phyloP scores from a whole-genome alignment of 2,797 vertebrate species.

The Clarias fuscus region DNA sequence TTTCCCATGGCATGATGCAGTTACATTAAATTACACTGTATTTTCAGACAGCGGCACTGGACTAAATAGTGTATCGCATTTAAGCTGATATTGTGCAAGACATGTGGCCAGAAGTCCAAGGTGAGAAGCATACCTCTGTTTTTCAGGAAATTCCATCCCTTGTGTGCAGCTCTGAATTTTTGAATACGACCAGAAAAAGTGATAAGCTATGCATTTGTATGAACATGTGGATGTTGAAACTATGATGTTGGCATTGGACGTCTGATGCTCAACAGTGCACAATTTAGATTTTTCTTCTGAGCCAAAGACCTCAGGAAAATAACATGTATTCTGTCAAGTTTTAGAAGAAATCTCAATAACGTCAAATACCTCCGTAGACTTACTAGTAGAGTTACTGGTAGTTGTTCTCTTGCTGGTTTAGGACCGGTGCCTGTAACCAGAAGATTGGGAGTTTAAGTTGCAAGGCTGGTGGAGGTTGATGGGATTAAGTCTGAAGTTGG shows the following conservation, averaged over 20 bases:
- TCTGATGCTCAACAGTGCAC: not conserved
- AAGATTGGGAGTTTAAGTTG: not conserved
- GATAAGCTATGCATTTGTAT: not conserved
- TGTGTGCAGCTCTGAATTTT: not conserved
- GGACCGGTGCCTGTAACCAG: not conserved
- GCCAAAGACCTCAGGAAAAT: conserved; percentile 20
- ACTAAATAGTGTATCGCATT: not conserved
- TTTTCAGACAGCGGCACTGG: not conserved
- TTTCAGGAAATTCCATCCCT: not conserved
- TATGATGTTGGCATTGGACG: not conserved
- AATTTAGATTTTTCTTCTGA: not conserved
- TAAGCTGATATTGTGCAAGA: not conserved
- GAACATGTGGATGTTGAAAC: not conserved
- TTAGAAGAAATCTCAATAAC: not conserved
- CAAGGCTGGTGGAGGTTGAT: not conserved
- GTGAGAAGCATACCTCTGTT: not conserved
- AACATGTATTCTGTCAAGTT: not conserved
- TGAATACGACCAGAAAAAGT: not conserved
- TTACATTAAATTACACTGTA: not conserved
- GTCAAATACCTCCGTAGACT: not conserved
- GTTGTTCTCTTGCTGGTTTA: not conserved
- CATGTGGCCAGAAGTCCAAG: not conserved
- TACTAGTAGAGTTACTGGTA: not conserved
- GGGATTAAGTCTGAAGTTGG: not conserved
- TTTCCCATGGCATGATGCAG: not conserved